Evolutionary conservation across 2,797 vertebrate genomes (phyloP).

Genomic region (Varecia variegata): DNA sequence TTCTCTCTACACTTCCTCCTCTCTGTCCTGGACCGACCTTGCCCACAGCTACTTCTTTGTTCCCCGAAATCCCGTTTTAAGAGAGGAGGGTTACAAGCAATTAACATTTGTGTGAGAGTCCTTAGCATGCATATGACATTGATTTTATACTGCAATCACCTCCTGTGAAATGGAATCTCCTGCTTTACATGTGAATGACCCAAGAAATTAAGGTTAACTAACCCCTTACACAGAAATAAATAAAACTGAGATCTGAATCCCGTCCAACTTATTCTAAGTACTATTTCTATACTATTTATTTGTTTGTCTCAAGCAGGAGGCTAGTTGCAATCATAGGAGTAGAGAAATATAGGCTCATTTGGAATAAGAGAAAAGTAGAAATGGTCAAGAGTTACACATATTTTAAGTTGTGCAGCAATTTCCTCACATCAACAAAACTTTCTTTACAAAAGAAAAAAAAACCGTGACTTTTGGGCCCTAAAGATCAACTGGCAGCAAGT

Average conservation of each 20-base stretch:
- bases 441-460: not conserved
- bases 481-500: not conserved
- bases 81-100: not conserved
- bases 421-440: not conserved
- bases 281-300: not conserved
- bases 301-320: not conserved
- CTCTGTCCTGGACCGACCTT: no score
- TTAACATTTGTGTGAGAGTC: not conserved
- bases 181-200: not conserved
- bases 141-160: not conserved
- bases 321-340: not conserved
- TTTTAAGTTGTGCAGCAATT: not conserved
- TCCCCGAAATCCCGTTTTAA: not conserved
- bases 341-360: not conserved
- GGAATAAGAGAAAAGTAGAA: not conserved
- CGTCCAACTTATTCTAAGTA: not conserved
- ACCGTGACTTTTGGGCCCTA: not conserved
- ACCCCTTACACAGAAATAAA: not conserved
- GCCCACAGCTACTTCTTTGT: not conserved
- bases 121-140: not conserved
- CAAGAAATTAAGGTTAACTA: not conserved
- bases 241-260: not conserved
- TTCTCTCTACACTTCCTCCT: not conserved
- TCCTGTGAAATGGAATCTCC: not conserved
- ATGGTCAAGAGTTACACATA: not conserved